A percentile compares a stretch with the other conserved stretches of the same genome.
phyloP scores from a whole-genome alignment of 2,113 vertebrate genomes.

The Chloebia gouldiae region DNA sequence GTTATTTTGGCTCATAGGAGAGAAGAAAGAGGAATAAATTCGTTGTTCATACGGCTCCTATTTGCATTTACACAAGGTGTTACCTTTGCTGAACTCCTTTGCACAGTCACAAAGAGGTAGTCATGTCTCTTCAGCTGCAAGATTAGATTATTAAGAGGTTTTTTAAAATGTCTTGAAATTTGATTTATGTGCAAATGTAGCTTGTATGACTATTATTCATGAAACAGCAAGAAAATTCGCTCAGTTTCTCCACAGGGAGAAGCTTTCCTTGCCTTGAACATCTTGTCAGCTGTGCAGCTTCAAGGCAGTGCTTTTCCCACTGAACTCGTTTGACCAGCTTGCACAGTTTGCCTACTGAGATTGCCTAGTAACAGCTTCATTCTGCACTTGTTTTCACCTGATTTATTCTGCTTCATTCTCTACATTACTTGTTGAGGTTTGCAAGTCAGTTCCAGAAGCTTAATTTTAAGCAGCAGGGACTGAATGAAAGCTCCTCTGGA shows the following conservation, averaged over 20 bases:
- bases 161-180: neutral
- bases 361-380: conserved; percentile 69
- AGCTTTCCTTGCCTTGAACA: neutral
- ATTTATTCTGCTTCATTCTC: conserved; percentile 1
- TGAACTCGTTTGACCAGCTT: conserved; percentile 55
- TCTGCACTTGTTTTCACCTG: neutral
- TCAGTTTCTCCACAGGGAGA: conserved; percentile 35
- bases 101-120: neutral
- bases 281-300: conserved; percentile 41
- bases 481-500: conserved; percentile 38
- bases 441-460: neutral
- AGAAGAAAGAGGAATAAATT: neutral
- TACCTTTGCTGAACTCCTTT: neutral
- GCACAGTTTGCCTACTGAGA: conserved; percentile 41
- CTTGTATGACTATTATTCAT: conserved; percentile 18
- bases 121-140: neutral
- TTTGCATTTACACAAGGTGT: neutral
- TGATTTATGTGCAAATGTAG: conserved; percentile 13
- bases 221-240: conserved; percentile 41
- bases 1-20: neutral
- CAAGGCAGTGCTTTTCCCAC: conserved; percentile 33
- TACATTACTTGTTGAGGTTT: conserved; percentile 21
- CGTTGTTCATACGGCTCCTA: neutral
- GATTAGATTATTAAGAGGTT: neutral
- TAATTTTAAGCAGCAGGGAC: conserved; percentile 70